These are phyloP conservation scores for Darevskia nairensis DNA, from an alignment of 2,797 vertebrate genomes.

Conservation along the genomic window DNA sequence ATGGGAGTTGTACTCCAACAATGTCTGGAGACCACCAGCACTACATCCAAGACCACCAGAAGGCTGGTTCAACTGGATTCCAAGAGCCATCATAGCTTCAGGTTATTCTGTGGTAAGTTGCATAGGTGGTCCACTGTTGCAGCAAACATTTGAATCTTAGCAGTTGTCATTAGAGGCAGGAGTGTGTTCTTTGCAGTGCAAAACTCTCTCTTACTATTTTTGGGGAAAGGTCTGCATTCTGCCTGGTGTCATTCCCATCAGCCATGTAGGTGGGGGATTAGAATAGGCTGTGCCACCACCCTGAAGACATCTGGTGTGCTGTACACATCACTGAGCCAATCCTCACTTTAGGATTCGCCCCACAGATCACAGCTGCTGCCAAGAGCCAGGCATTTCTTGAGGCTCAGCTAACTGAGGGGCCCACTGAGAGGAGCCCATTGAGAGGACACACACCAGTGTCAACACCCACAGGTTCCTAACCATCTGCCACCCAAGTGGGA, in stretches of 20 bases:
- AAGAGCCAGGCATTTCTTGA: background rate
- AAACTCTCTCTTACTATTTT: background rate
- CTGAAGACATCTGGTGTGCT: too few relatives aligned
- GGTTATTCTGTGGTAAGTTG: too few relatives aligned
- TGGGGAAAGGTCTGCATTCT: background rate
- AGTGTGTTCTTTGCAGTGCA: background rate
- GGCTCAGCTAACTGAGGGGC: background rate
- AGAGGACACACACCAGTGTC: too few relatives aligned
- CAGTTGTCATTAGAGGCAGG: too few relatives aligned
- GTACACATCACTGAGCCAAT: background rate
- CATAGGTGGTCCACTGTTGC: too few relatives aligned
- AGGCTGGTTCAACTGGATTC: too few relatives aligned
- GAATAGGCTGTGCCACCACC: background rate
- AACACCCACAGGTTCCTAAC: background rate
- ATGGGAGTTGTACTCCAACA: too few relatives aligned
- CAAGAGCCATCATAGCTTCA: too few relatives aligned
- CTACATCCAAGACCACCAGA: too few relatives aligned
- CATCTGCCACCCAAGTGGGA: background rate
- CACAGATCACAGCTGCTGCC: background rate
- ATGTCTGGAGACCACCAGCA: too few relatives aligned
- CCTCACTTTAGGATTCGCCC: background rate
- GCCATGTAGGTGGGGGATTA: background rate
- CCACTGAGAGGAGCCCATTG: background rate
- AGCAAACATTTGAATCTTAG: too few relatives aligned
- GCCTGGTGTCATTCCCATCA: background rate